Percentiles rank a stretch among this genome's conserved stretches.
phyloP scores from a whole-genome alignment of 2,888 invertebrate species.

The Sarcophaga variegata region DNA sequence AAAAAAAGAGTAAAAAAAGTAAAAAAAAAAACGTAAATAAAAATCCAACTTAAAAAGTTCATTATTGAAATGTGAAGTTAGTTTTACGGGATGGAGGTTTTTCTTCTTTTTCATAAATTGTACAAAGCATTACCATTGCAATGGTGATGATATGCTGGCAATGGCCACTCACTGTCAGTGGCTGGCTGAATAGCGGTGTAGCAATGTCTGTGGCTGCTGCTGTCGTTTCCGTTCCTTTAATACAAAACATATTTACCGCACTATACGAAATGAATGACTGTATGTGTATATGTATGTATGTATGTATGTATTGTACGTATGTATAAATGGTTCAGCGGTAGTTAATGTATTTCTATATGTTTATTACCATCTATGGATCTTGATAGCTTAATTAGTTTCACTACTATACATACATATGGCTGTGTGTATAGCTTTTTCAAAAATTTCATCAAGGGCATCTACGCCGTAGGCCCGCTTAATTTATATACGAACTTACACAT shows the following conservation, averaged over 20 bases:
- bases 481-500: neutral
- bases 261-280: slow-evolving; percentile 7
- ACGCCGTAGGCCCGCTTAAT: neutral
- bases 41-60: slow-evolving; percentile 35
- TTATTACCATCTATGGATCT: slow-evolving; percentile 65
- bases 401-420: neutral
- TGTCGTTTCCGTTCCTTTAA: slow-evolving; percentile 32
- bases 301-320: neutral
- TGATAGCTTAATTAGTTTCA: slow-evolving; percentile 66
- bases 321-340: neutral
- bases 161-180: too few species aligned
- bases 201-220: neutral
- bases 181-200: neutral
- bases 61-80: slow-evolving; percentile 38
- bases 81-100: neutral
- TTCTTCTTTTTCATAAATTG: slow-evolving; percentile 9
- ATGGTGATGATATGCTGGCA: neutral
- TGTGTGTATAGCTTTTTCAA: slow-evolving; percentile 16
- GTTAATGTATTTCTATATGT: slow-evolving; percentile 54
- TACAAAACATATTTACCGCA: neutral
- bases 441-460: slow-evolving; percentile 59
- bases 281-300: slow-evolving; percentile 40
- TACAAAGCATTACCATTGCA: neutral
- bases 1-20: slow-evolving; percentile 15
- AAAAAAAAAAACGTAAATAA: neutral